Base-by-base conservation (phyloP, 2,888 invertebrate species). In the Opisthograptis luteolata region DNA sequence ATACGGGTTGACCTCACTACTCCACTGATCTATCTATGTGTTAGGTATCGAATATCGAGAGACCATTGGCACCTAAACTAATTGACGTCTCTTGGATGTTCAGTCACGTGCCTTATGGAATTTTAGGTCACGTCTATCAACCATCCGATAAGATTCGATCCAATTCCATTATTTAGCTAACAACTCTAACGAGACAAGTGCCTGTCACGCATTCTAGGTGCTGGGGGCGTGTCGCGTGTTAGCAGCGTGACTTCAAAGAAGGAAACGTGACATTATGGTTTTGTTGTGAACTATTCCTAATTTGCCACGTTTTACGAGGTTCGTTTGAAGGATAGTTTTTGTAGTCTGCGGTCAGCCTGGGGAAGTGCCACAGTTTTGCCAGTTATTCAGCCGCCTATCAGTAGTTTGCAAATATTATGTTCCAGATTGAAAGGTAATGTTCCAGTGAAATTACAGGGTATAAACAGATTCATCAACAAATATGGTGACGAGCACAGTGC, bases 181-280 rank as follows among this genome's bases (percentile, higher is more conserved):
- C n/a, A n/a, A n/a, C n/a, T n/a, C 15, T 36, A 36, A 44, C 36
- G 15, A 44, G 36, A 17, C 36, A 12, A 10, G 10, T 1, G 28
- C 28, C 24, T 30, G 37, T 31, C 32, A 14, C 31, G 12, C 4
- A 17, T 46, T 32, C 32, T 15, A 10, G 22, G 32, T 7, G 24
- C 28, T 41, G 24, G 13, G 30, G 10, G 28, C 12, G 28, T 6
- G 17, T 19, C 24, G 31, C 36, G 36, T 36, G 35, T 24, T 24
- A 4, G 8, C 13, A 8, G 28, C 28, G 6, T 19, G 28, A 15
- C 13, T 34, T 34, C 32, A n/a, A n/a, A n/a, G n/a, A 27, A 28
- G 34, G 17, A 14, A 28, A 43, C 27, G 43, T 43, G 43, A 27
- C 10, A 8, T 8, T 12, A 10, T 27, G 10, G 5, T n/a, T n/a